Conservation (phyloP, 2,113 vertebrate genomes). For the Catharus fuscescens region DNA sequence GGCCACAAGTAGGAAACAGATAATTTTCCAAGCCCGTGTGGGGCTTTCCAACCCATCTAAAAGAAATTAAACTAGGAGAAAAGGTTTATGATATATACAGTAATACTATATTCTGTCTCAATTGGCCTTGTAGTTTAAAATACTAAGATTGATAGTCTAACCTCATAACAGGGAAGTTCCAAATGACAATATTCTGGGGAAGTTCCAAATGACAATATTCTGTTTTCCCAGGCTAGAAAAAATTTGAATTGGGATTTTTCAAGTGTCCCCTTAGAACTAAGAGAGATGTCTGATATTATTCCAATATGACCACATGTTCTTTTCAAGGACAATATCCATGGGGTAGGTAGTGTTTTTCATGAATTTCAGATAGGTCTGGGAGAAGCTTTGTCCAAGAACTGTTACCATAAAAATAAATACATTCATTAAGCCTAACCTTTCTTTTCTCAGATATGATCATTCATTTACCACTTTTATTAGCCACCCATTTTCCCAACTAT, state of each 20-base stretch:
- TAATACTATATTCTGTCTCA: not conserved
- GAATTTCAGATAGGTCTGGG: not conserved
- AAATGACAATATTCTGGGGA: not conserved
- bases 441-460: not conserved
- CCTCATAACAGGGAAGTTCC: not conserved
- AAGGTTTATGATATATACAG: not conserved
- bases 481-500: fast-evolving
- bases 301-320: not conserved
- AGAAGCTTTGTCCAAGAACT: not conserved
- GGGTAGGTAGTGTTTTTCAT: not conserved
- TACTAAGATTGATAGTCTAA: not conserved
- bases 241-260: not conserved
- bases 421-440: not conserved
- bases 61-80: not conserved
- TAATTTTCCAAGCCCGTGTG: not conserved
- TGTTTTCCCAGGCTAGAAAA: not conserved
- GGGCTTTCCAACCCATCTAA: not conserved
- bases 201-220: not conserved
- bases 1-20: not conserved
- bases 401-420: not conserved
- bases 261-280: not conserved
- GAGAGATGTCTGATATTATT: not conserved
- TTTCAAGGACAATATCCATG: not conserved
- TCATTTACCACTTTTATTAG: not conserved
- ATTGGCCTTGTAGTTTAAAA: not conserved